phyloP scores from a whole-genome alignment of 2,888 invertebrate genomes.

The Eutolmus rufibarbis region DNA sequence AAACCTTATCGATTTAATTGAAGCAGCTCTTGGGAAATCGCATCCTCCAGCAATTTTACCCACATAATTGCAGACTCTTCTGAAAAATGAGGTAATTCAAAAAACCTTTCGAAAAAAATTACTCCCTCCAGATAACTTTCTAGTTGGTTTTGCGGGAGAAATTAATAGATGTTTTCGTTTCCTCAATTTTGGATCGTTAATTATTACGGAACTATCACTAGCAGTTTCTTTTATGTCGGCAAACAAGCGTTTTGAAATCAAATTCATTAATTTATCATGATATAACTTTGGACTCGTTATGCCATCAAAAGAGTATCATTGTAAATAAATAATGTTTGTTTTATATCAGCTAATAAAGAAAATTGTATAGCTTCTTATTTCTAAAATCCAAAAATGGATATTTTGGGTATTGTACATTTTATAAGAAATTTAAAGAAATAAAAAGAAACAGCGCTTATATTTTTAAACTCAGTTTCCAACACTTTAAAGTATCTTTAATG shows the following conservation, averaged over 20 bases:
- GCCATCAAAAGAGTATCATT: too few relatives aligned
- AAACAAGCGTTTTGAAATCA: too few relatives aligned
- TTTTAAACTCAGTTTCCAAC: too few relatives aligned
- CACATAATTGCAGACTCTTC: background rate
- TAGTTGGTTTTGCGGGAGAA: background rate
- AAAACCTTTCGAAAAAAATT: background rate
- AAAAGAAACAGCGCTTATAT: background rate
- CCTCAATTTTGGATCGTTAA: background rate
- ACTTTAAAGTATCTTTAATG: too few relatives aligned
- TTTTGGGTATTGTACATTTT: too few relatives aligned
- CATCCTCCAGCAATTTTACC: background rate
- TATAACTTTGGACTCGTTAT: too few relatives aligned
- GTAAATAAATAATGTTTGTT: too few relatives aligned
- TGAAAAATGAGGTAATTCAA: background rate
- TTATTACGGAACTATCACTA: background rate
- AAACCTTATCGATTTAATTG: background rate
- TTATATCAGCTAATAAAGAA: too few relatives aligned
- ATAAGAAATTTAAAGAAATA: background rate
- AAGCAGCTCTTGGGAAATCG: background rate
- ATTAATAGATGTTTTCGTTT: background rate
- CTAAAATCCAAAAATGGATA: too few relatives aligned
- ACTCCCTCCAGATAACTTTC: background rate
- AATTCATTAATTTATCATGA: too few relatives aligned
- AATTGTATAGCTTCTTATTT: too few relatives aligned
- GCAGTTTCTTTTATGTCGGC: too few relatives aligned